These are phyloP conservation scores for Tetramorium alpestre DNA, from an alignment of 1,140 invertebrate species.

Conservation along the genomic window DNA sequence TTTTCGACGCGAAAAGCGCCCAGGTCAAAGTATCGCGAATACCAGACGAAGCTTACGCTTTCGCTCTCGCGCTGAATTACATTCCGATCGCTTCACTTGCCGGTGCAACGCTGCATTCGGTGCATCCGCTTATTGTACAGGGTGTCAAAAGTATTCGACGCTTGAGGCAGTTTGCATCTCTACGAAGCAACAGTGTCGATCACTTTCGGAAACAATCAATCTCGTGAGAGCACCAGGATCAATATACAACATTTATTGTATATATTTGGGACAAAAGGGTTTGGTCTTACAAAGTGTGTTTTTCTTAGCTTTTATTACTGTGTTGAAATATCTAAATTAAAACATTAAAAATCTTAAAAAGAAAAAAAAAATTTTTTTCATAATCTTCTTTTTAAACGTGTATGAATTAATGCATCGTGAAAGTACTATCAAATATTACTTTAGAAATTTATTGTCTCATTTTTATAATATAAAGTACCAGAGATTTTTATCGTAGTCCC, in stretches of 20 bases:
- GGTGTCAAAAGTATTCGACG: conserved; percentile 39
- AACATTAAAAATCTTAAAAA: too few relatives aligned
- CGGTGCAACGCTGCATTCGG: conserved; percentile 8
- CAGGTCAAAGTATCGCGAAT: conserved; percentile 48
- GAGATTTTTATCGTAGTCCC: conserved; percentile 37
- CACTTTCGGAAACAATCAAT: neutral
- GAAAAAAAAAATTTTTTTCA: neutral
- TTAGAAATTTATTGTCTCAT: conserved; percentile 4
- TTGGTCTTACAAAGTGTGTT: neutral
- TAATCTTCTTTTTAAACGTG: neutral
- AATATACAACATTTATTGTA: neutral
- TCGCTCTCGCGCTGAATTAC: conserved; percentile 56
- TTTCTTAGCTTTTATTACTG: neutral
- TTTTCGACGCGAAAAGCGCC: conserved; percentile 48
- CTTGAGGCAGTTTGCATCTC: conserved; percentile 1
- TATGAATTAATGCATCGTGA: neutral
- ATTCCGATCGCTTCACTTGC: conserved; percentile 49
- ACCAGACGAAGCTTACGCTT: conserved; percentile 55
- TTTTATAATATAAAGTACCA: neutral
- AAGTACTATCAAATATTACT: conserved; percentile 22
- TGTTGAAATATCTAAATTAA: too few relatives aligned
- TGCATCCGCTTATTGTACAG: conserved; percentile 41
- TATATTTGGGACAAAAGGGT: neutral
- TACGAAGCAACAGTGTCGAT: neutral
- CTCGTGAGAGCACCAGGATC: neutral